Percentiles rank a stretch among this genome's conserved stretches.
These are phyloP conservation scores for Hemiscyllium ocellatum DNA, from an alignment of 2,113 vertebrate genomes.

Conservation along the genomic window DNA sequence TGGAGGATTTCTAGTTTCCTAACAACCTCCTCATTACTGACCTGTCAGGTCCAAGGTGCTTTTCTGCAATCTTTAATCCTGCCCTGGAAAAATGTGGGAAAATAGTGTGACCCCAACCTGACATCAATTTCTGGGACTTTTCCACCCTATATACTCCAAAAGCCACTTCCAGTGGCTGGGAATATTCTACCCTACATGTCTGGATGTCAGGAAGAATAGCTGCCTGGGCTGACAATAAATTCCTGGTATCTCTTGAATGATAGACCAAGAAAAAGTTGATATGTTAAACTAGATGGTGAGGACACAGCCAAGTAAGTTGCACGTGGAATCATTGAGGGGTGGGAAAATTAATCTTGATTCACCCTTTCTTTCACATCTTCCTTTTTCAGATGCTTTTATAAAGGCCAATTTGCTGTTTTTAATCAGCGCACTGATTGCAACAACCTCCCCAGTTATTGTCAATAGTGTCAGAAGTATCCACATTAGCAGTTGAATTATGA, in stretches of 20 bases:
- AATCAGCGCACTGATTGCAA: background rate
- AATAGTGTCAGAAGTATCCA: background rate
- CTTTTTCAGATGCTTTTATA: background rate
- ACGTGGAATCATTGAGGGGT: background rate
- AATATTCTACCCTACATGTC: background rate
- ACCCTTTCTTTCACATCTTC: background rate
- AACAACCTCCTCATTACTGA: background rate
- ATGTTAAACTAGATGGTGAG: background rate
- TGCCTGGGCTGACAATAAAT: background rate
- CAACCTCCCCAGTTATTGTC: background rate
- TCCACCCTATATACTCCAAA: background rate
- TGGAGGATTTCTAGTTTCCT: background rate
- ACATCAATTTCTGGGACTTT: background rate
- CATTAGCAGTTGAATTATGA: slow-evolving; percentile 1
- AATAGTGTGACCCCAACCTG: background rate
- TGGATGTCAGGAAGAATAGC: background rate
- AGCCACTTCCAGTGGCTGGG: background rate
- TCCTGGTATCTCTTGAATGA: background rate
- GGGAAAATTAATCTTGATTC: background rate
- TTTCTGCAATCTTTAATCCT: background rate
- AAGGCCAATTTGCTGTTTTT: background rate
- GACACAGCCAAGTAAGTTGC: background rate
- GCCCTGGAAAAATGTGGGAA: background rate
- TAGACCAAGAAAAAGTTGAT: background rate
- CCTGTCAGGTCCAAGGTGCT: background rate